phyloP scores from a whole-genome alignment of 2,797 vertebrate genomes.

The Tenualosa ilisha region DNA sequence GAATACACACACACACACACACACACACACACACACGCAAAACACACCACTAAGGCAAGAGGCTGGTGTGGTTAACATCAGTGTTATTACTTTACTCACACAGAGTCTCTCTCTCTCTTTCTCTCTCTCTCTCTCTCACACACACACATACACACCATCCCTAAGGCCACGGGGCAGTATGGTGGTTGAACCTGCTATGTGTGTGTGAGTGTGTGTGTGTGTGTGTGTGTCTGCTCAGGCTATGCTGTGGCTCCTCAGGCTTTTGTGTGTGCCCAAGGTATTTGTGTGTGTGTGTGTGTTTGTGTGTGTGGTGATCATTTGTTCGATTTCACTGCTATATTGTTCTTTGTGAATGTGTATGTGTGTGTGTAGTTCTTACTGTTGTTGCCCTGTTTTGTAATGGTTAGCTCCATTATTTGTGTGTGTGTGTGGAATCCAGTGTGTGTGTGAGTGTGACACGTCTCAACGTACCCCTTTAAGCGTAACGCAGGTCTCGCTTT shows the following conservation, averaged over 20 bases:
- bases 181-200: too few species aligned
- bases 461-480: background rate
- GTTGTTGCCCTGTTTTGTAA: background rate
- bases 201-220: too few species aligned
- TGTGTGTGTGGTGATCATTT: background rate
- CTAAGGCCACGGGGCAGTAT: too few species aligned
- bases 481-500: background rate
- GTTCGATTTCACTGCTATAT: background rate
- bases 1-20: too few species aligned
- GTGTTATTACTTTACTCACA: background rate
- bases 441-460: constrained; percentile 9
- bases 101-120: constrained; percentile 25
- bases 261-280: background rate
- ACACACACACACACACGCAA: too few species aligned
- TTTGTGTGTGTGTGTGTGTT: background rate
- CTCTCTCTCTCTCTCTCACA: constrained; percentile 22
- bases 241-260: background rate
- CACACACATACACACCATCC: constrained; percentile 28
- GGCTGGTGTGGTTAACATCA: background rate
- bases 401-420: too few species aligned
- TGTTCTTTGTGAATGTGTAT: constrained; percentile 18
- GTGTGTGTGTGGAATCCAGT: too few species aligned
- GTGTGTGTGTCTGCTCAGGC: background rate
- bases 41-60: too few species aligned
- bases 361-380: background rate